Evolutionary conservation across 2,113 vertebrate species (phyloP), one percentile per base, ranked within the genome.

Genomic region (Chionomys nivalis): DNA sequence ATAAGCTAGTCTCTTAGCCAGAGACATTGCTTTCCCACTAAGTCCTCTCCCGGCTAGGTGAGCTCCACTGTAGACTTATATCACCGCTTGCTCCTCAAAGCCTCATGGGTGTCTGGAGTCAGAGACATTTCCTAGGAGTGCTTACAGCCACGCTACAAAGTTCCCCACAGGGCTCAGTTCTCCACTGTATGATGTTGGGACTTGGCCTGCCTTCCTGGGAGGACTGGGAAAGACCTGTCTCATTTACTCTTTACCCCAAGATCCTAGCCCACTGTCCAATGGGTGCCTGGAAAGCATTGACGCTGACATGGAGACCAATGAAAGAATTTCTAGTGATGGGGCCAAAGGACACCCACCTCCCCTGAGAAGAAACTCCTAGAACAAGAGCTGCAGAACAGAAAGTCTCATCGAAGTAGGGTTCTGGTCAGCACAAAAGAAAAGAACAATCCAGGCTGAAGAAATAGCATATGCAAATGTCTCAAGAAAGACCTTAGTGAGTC

Each of bases 1-100:
- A 91, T 28, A 90, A 76, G n/a, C 63, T 87, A 23, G 83, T 97
- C 47, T 70, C 47, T 91, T 94, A 55, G 49, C 33, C 85, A 47
- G 5, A 33, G 10, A 79, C 42, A 72, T 68, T 44, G 9, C 26
- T 83, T 87, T 95, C 70, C n/a, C 65, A 49, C 36, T 55, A 90
- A 83, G 92, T 77, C 31, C n/a, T 58, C 70, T 91, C 12, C 11
- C 2, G 1, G 2, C 21, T 49, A 44, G 10, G 58, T 72, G 73
- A 68, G 33, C 52, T 44, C 42, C 39, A 49, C n/a, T 9, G 24
- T 3, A 1, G 26, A 78, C 90, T 21, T 13, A 42, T 87, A 52
- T 24, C 70, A 26, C 23, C 49, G 16, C 36, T 78, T 94, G 61
- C 70, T 94, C 76, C 58, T 88, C 42, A 86, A 65, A 72, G 70